Percentiles rank a stretch among this genome's conserved stretches.
Conservation (phyloP, 2,797 vertebrate genomes). For the Sebastes ruberrimus region DNA sequence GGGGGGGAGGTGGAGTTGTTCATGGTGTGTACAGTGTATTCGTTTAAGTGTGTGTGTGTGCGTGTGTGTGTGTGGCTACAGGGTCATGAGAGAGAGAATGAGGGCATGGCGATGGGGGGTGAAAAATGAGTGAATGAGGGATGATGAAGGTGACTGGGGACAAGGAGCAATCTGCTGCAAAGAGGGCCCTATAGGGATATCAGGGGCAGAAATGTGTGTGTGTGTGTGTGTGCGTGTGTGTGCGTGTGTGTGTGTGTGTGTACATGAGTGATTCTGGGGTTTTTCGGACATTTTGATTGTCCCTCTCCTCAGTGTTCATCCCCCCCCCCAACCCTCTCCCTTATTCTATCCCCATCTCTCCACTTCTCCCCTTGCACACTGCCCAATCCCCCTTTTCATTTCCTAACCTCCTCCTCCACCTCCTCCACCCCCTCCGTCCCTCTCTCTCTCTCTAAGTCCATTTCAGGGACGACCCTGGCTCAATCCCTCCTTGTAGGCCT, state of each 20-base stretch:
- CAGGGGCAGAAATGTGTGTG: constrained; percentile 27
- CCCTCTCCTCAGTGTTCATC: constrained; percentile 34
- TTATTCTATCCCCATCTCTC: constrained; percentile 17
- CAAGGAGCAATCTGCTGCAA: constrained; percentile 69
- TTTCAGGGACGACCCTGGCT: constrained; percentile 55
- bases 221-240: background rate
- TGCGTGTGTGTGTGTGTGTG: constrained; percentile 20
- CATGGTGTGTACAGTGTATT: background rate
- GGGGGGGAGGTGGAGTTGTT: background rate
- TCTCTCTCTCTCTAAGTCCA: constrained; percentile 33
- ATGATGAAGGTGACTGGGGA: constrained; percentile 74
- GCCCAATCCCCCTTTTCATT: constrained; percentile 42
- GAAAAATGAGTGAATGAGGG: constrained; percentile 59
- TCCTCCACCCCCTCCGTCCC: background rate
- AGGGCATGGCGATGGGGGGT: constrained; percentile 36
- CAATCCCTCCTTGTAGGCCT: constrained; percentile 72
- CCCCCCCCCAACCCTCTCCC: background rate
- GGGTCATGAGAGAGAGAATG: constrained; percentile 41
- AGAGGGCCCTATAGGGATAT: constrained; percentile 60
- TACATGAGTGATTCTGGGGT: constrained; percentile 42
- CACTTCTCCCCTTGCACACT: constrained; percentile 11
- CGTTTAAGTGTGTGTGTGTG: constrained; percentile 4
- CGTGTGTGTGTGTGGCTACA: constrained; percentile 25
- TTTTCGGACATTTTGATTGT: constrained; percentile 67
- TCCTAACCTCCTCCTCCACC: constrained; percentile 1